Base-by-base conservation (phyloP, 1,140 invertebrate genomes). In the Eubasilissa regina region DNA sequence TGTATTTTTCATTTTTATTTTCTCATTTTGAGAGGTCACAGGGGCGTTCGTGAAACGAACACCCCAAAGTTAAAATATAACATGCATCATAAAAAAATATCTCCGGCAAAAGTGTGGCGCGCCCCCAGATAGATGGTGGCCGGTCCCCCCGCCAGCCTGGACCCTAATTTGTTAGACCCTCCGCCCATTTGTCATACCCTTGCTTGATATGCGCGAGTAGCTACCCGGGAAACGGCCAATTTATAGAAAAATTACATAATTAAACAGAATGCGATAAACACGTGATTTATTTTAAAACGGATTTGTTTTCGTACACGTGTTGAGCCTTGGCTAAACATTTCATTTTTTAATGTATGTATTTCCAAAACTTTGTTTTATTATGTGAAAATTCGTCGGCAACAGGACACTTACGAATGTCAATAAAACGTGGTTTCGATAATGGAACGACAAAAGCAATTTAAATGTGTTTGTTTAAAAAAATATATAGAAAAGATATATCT, bases 171-270 rank as follows among this genome's bases (percentile, higher is more conserved):
- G 70, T 74, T 25, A 74, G 51, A 21, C 70, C 51, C 25, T 55
- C 44, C 44, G 25, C 17, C 15, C 53, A 74, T 74, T 74, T 74
- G 70, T 74, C 70, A 74, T 56, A n/a, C 51, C 70, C 53, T 19
- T 0, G 70, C n/a, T 56, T 56, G 68, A 55, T 43, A 43, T 15
- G 21, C 19, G 60, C 19, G 25, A 17, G 17, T 13, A 35, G 3
- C n/a, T 48, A 43, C 51, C 10, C 53, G 51, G 51, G 48, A 43
- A 55, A 56, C 12, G 25, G 53, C 48, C 70, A 74, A 74, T 58
- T 74, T 74, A 44, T 74, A 56, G 70, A 74, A 74, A 74, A 74
- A 74, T 74, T 74, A 56, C 53, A 55, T 74, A 74, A 74, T 74
- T 74, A 74, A 74, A 58, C 53, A 4, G 66, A 25, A 8, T 13